Evolutionary conservation across 1,140 invertebrate species (phyloP), one percentile per base, ranked within the genome.

Genomic region (Zaprionus inermis): DNA sequence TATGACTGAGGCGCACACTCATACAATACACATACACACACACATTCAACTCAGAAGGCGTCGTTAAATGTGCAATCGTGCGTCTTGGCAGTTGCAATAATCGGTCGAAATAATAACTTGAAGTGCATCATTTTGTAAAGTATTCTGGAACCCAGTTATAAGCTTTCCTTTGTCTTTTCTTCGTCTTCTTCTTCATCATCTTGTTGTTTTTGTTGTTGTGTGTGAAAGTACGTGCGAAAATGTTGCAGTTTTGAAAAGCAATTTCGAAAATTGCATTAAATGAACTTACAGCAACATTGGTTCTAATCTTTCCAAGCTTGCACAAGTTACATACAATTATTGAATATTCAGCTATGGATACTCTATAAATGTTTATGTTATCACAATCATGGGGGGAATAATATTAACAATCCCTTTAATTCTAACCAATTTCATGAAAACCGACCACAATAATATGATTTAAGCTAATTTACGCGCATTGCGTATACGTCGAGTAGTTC

Each of bases 61-160:
- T 82, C 84, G 83, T 79, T 84, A 72, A 78, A 81, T 78, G 81
- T 82, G 82, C 82, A 86, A 88, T 88, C 82, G 81, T 85, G 81
- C 81, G 79, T 78, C 70, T 79, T 82, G 86, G 70, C 76, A 71
- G 54, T 73, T 68, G 79, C 79, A 79, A 83, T 86, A 86, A 86
- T 88, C 84, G 79, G 72, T 67, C 70, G 69, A 76, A 83, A 88
- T 86, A 86, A 86, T 86, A 83, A 82, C 83, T 86, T 88, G 64
- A 88, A 86, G 82, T 88, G 83, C 83, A 86, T 74, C 81, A 86
- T 83, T 82, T 83, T 66, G 75, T 59, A 74, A 81, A 88, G 61
- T 82, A 79, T 68, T 59, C 12, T 12, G 55, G 49, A 58, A 66
- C 44, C 44, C 71, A 54, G 54, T 68, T 72, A 66, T 61, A 20